Evolutionary conservation across 1,140 invertebrate genomes (phyloP), one percentile per base, ranked within the genome.

Genomic region (Drosophila persimilis): DNA sequence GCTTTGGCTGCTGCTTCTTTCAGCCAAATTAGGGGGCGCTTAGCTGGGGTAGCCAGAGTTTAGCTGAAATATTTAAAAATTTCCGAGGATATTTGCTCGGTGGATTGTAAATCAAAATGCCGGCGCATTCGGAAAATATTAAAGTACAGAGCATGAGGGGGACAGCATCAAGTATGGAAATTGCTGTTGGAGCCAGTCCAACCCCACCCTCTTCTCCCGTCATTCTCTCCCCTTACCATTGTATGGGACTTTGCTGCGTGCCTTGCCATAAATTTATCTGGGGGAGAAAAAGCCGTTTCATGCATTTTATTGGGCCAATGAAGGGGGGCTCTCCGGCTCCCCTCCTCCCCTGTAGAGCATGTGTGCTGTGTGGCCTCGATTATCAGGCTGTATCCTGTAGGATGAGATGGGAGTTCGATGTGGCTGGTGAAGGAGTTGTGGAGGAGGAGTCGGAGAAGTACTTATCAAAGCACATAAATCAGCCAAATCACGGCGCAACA

Each of bases 151-250:
- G 43, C 0, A 20, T 26, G 6, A 29, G 51, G 24, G 26, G 48
- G 55, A 74, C 65, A 79, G 73, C 73, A 77, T 86, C 67, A 70
- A 88, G 80, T 67, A 86, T 86, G 81, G 71, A 86, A 86, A 86
- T 70, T 64, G 44, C 53, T 69, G 46, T 46, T 56, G 64, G 54
- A 50, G 7, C 24, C 39, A 20, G 31, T 15, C 9, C 20, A 13
- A 3, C 11, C 35, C 5, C 35, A 13, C 11, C 35, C 31, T 4
- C 11, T 3, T 5, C 5, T 0, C 1, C 35, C 35, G 11, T 39
- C 11, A 39, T 13, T 13, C 35, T 31, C 29, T 39, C 35, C 35
- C 11, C 5, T 35, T 35, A 0, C 17, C 17, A 17, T 31, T 24
- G 13, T 60, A 17, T 56, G 52, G 17, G 22, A 41, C 22, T 53